Conservation (phyloP, 64 coral and sea anemone genomes). For the Porites australiensis region DNA sequence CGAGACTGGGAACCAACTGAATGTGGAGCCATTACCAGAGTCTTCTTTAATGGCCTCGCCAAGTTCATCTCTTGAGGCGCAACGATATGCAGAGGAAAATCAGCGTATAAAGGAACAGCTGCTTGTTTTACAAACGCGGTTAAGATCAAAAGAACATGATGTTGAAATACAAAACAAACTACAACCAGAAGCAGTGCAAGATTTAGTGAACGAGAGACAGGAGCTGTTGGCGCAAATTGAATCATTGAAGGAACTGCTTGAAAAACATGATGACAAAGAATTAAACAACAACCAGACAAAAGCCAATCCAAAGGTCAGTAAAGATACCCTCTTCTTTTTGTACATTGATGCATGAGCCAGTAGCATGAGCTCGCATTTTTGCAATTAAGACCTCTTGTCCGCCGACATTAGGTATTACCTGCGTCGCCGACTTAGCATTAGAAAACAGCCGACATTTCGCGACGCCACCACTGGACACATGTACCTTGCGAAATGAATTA, state of each 20-base stretch:
- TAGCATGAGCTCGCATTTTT: too few species aligned
- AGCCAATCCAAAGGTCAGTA: neutral
- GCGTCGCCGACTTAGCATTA: too few species aligned
- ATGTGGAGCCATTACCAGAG: constrained; percentile 30
- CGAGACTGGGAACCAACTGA: constrained; percentile 31
- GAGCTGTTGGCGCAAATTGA: constrained; percentile 47
- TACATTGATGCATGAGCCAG: too few species aligned
- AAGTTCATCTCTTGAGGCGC: constrained; percentile 39
- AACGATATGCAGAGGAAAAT: constrained; percentile 69
- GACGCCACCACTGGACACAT: too few species aligned
- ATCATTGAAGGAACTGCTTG: neutral
- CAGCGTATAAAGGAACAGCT: constrained; percentile 73
- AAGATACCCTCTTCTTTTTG: neutral
- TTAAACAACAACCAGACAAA: neutral
- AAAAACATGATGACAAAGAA: constrained; percentile 5
- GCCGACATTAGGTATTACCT: too few species aligned
- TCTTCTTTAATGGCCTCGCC: neutral
- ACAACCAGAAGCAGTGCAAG: constrained; percentile 54
- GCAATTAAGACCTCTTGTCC: too few species aligned
- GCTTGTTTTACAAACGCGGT: constrained; percentile 4
- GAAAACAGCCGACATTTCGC: too few species aligned
- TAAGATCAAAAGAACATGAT: constrained; percentile 24
- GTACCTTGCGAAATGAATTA: too few species aligned
- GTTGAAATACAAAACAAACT: constrained; percentile 4
- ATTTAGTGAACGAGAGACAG: constrained; percentile 35